Base-by-base conservation (phyloP, 2,797 vertebrate species). In the Malurus splendens region DNA sequence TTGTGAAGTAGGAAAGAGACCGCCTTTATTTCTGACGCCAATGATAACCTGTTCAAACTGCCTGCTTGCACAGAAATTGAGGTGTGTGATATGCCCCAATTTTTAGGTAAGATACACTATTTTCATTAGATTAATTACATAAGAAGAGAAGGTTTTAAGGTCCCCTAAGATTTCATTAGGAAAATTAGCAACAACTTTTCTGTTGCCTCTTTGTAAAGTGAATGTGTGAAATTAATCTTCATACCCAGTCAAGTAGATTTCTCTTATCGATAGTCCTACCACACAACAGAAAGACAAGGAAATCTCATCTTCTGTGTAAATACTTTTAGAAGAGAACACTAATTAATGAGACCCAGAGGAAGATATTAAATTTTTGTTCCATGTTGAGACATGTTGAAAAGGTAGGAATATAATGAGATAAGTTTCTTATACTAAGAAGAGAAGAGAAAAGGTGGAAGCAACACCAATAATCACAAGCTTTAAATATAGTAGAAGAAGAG, bases 1-100 rank as follows among this genome's bases (percentile, higher is more conserved):
- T 85, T 86, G 51, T 86, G 50, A 91, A 80, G 74, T 44, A 73
- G 88, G 55, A 75, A 90, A 90, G 68, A 87, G 78, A 41, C 23
- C 70, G 22, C 41, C 48, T 30, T 9, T 65, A 14, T 87, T 87
- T 68, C 41, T 93, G 36, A 65, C 24, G 50, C 32, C 23, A 14
- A 33, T 36, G 39, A 76, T 56, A 80, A 39, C 48, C 66, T 59
- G 15, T 33, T 72, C 42, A 93, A 78, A 66, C 36, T n/a, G 25
- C 66, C 47, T 42, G 9, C 38, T 66, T 60, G 14, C 33, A 89
- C 30, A 45, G 61, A 45, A 73, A 72, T 32, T 41, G 52, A 91
- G 47, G 39, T 6, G 1, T 28, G 86, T 19, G 18, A 42, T 60
- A 10, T 30, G 8, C 13, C 86, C 24, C 19, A 41, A 7, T 62